Percentiles rank a stretch among this genome's conserved stretches.
These are phyloP conservation scores for Melanerpes formicivorus DNA, from an alignment of 2,113 vertebrate genomes.

Conservation along the genomic window DNA sequence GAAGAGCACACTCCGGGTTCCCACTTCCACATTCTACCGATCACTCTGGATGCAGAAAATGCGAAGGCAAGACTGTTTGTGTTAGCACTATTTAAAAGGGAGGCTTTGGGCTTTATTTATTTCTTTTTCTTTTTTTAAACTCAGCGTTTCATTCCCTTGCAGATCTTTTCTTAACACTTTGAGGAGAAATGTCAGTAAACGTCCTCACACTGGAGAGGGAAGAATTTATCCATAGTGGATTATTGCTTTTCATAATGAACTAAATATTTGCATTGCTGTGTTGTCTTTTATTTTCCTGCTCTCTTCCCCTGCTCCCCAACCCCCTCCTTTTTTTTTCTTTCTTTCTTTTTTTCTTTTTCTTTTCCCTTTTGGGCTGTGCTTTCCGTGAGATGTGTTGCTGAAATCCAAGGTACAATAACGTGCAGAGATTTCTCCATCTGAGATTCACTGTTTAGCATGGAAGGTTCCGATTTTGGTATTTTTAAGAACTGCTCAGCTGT, in stretches of 20 bases:
- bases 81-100: background rate
- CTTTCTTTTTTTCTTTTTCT: background rate
- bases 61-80: slow-evolving; percentile 12
- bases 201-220: background rate
- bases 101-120: background rate
- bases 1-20: background rate
- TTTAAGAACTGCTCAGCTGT: slow-evolving; percentile 86
- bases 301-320: no score
- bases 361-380: background rate
- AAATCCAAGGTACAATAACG: slow-evolving; percentile 55
- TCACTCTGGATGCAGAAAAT: background rate
- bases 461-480: slow-evolving; percentile 84
- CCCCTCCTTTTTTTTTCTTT: background rate
- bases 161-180: background rate
- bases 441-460: slow-evolving; percentile 79
- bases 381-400: slow-evolving; percentile 11
- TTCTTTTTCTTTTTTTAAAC: background rate
- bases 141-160: background rate
- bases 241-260: background rate
- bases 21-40: background rate
- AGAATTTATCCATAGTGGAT: background rate
- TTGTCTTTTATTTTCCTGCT: slow-evolving; percentile 15
- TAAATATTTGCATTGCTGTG: slow-evolving; percentile 18
- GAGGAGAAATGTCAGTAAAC: background rate
- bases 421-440: slow-evolving; percentile 71